Conservation (phyloP, 2,113 vertebrate genomes). For the Cervus canadensis region DNA sequence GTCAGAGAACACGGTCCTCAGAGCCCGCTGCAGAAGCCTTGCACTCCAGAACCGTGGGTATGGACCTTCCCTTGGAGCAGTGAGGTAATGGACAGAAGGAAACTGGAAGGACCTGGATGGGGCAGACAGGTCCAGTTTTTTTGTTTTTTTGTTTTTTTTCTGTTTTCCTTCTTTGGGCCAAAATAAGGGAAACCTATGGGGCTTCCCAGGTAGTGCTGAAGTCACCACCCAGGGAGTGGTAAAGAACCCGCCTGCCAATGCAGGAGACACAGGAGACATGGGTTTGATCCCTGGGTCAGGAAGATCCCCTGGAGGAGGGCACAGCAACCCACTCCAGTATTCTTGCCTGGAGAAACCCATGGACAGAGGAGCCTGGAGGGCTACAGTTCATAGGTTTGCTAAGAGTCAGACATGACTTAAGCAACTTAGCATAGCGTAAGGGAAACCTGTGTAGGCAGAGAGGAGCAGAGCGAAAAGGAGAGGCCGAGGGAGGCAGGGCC, state of each 20-base stretch:
- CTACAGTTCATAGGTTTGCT: neutral
- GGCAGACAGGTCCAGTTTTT: neutral
- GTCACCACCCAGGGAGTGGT: neutral
- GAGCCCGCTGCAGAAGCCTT: neutral
- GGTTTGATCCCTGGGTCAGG: neutral
- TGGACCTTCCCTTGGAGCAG: neutral
- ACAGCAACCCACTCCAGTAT: neutral
- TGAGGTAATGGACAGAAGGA: neutral
- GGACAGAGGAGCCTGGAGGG: neutral
- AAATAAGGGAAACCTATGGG: neutral
- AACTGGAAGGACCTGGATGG: neutral
- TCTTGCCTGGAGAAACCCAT: neutral
- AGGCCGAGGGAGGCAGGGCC: neutral
- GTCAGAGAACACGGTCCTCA: neutral
- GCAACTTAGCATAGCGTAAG: neutral
- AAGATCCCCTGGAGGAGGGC: neutral
- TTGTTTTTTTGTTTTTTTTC: neutral
- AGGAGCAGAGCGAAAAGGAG: neutral
- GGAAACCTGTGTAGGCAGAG: neutral
- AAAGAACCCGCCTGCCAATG: neutral
- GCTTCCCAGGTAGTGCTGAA: neutral
- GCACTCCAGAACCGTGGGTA: neutral
- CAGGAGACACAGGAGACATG: neutral
- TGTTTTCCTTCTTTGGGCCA: neutral
- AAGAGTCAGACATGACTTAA: neutral